Conservation (phyloP, 2,888 invertebrate species). For the Cantharis flavilabris region DNA sequence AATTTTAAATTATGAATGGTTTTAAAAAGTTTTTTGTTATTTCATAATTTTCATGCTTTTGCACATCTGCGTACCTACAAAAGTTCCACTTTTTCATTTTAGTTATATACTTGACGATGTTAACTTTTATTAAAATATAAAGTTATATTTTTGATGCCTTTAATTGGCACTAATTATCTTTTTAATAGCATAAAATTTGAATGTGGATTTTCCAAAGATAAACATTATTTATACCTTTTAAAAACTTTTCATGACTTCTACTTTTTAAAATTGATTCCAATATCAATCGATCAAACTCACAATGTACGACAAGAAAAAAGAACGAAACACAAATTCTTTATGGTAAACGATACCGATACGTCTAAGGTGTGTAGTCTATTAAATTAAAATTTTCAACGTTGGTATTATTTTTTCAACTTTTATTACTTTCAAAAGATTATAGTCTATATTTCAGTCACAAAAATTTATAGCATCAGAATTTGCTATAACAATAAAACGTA, state of each 20-base stretch:
- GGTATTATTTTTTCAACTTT: background rate
- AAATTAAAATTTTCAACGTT: background rate
- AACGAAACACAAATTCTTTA: background rate
- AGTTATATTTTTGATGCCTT: background rate
- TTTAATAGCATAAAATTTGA: background rate
- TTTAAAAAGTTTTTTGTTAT: background rate
- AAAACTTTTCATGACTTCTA: background rate
- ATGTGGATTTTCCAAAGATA: background rate
- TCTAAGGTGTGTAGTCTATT: background rate
- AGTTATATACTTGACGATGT: background rate
- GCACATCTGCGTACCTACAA: background rate
- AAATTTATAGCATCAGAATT: background rate
- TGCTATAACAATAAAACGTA: background rate
- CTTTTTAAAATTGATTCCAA: background rate
- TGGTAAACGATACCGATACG: background rate
- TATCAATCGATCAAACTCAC: background rate
- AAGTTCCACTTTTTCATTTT: background rate
- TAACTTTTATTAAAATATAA: background rate
- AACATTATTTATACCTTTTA: background rate
- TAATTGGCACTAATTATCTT: background rate
- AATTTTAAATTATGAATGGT: background rate
- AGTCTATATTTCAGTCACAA: background rate
- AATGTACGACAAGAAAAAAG: background rate
- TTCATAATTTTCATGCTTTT: background rate
- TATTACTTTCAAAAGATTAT: background rate